These are phyloP conservation scores for Aramus guarauna DNA, from an alignment of 2,113 vertebrate genomes.

Conservation along the genomic window DNA sequence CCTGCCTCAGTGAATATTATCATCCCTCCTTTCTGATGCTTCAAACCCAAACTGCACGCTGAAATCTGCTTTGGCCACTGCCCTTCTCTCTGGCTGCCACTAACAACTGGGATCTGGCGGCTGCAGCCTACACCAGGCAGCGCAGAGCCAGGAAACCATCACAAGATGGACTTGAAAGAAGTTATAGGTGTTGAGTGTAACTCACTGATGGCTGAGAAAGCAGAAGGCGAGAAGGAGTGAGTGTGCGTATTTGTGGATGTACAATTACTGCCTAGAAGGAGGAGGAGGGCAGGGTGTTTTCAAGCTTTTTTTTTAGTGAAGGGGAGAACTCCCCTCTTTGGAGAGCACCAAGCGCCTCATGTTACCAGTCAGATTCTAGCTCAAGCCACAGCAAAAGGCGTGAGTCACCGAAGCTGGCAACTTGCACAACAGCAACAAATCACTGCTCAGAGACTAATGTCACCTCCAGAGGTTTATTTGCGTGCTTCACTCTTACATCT, in stretches of 20 bases:
- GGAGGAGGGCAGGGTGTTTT: not conserved
- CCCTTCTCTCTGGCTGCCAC: not conserved
- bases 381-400: not conserved
- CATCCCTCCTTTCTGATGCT: not conserved
- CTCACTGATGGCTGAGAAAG: not conserved
- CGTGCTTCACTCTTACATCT: not conserved
- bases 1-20: accelerated
- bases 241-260: not conserved
- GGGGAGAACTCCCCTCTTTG: not conserved
- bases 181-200: not conserved
- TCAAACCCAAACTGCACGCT: not conserved
- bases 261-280: not conserved
- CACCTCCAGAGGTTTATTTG: not conserved
- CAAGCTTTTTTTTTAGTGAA: not conserved
- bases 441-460: not conserved
- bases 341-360: not conserved
- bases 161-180: not conserved
- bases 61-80: not conserved
- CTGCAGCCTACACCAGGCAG: not conserved
- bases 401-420: not conserved
- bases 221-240: not conserved
- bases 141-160: not conserved
- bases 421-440: not conserved
- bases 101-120: not conserved
- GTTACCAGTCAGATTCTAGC: not conserved